These are phyloP conservation scores for Protophormia terraenovae DNA, from an alignment of 2,888 invertebrate genomes.

Conservation along the genomic window DNA sequence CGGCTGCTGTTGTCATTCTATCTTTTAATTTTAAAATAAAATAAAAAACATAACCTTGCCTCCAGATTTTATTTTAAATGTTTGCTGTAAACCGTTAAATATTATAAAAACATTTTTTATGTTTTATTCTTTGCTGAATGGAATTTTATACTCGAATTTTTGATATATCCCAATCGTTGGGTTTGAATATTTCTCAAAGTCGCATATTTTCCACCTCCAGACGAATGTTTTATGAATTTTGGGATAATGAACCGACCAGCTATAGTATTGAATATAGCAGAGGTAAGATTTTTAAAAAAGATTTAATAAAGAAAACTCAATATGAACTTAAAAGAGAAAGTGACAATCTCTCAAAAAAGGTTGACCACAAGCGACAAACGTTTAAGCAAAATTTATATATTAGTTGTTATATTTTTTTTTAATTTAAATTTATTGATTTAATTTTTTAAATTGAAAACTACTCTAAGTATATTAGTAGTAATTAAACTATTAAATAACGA, in stretches of 20 bases:
- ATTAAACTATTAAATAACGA: no score
- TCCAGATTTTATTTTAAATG: not conserved
- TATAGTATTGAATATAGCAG: constrained; percentile 68
- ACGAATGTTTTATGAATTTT: constrained; percentile 70
- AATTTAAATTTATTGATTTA: no score
- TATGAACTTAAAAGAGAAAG: no score
- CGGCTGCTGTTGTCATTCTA: not conserved
- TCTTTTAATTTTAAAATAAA: not conserved
- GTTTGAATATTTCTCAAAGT: constrained; percentile 67
- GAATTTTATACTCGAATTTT: constrained; percentile 70
- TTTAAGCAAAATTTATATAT: no score
- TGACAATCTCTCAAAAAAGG: no score
- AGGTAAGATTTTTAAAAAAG: constrained; percentile 52
- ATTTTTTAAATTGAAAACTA: no score
- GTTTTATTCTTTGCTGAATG: constrained; percentile 55
- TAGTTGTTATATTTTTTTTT: no score
- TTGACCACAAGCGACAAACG: no score
- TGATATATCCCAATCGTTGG: constrained; percentile 67
- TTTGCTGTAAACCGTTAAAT: constrained; percentile 1
- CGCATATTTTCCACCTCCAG: constrained; percentile 63
- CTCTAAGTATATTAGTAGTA: no score
- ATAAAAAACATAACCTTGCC: constrained; percentile 7
- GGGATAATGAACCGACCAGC: constrained; percentile 70
- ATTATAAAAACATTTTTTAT: not conserved
- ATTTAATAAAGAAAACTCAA: no score